Evolutionary conservation across 2,888 invertebrate species (phyloP).

Genomic region (Agrochola lota): DNA sequence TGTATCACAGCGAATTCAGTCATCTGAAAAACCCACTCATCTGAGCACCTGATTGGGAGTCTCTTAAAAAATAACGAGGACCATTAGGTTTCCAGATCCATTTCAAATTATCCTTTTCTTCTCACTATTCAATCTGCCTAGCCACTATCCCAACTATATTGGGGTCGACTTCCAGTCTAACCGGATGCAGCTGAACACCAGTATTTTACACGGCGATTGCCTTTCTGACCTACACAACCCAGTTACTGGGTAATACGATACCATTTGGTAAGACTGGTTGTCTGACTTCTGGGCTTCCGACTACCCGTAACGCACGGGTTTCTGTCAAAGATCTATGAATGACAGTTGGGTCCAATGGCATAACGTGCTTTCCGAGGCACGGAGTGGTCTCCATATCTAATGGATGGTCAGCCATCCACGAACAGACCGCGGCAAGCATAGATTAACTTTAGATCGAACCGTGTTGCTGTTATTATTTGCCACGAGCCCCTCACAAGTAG

Average conservation of each 20-base stretch:
- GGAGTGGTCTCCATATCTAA: neutral
- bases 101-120: neutral
- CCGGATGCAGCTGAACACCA: neutral
- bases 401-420: neutral
- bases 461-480: no score
- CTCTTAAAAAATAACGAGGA: conserved; percentile 3
- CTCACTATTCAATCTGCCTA: neutral
- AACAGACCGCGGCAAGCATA: neutral
- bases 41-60: neutral
- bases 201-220: neutral
- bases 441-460: neutral
- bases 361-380: neutral
- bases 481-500: neutral
- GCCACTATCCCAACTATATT: no score
- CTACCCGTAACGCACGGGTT: neutral
- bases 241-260: no score
- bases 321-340: neutral
- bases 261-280: neutral
- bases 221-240: neutral
- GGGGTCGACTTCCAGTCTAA: neutral
- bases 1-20: neutral
- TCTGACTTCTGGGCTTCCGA: neutral
- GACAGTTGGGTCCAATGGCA: neutral
- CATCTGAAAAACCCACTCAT: neutral
- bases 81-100: no score